Base-by-base conservation (phyloP, 2,113 vertebrate genomes). In the Tetraodon nigroviridis region DNA sequence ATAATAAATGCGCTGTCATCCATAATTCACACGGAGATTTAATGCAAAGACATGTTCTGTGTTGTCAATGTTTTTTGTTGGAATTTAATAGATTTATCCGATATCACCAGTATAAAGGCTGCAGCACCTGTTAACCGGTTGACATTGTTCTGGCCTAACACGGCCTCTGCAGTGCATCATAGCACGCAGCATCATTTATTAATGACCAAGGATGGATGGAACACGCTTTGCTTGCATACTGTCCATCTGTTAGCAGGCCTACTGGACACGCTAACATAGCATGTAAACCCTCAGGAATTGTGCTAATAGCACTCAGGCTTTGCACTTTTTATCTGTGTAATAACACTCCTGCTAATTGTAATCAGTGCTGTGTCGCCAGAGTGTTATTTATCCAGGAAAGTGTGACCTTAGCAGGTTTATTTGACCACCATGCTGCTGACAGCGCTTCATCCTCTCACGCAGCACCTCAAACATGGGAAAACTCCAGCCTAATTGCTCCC, bases 401-500 rank as follows among this genome's bases (percentile, higher is more conserved):
- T 64, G 73, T 81, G 67, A 78, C 80, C 79, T 72, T 65, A 58
- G 42, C 6, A 20, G 41, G 77, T 88, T 81, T 61, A 88, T 86
- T 81, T 83, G 78, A 83, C 84, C 80, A 74, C 76, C 54, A 19
- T 45, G 47, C 46, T 4, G 69, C 69, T 69, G 70, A 73, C 61
- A 71, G 62, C 51, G 21, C 67, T 37, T 73, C 67, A 59, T 51
- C 63, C 66, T 75, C 78, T 83, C 75, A 59, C 49, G 78, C 75
- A 76, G 75, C 73, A 72, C 63, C 64, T 79, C 67, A 63, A 77
- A 80, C 84, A 77, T 76, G 87, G 85, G 85, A 86, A 77, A 79
- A 60, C 82, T 78, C 55, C 46, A 59, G 70, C 81, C 79, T 87
- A 87, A 87, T 86, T 86, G 84, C 76, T 81, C 71, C 87, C 75